These are phyloP conservation scores for Toxostoma redivivum DNA, from an alignment of 2,113 vertebrate genomes.

Conservation along the genomic window DNA sequence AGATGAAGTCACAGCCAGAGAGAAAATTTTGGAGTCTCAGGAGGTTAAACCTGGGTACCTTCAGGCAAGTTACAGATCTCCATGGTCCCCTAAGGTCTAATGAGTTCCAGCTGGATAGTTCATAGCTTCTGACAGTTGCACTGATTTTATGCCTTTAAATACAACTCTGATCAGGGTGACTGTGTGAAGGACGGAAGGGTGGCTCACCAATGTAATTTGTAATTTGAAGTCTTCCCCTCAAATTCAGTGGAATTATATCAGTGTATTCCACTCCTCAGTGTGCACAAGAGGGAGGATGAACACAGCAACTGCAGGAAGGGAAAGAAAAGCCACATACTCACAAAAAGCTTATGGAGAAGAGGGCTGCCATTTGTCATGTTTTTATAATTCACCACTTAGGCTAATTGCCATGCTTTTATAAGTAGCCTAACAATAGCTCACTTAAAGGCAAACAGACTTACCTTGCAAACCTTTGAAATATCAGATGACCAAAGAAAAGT, in stretches of 20 bases:
- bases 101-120: neutral
- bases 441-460: neutral
- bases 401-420: neutral
- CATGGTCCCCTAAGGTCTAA: neutral
- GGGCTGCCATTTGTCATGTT: neutral
- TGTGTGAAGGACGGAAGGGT: neutral
- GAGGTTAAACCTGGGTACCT: neutral
- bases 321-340: neutral
- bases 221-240: neutral
- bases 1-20: neutral
- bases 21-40: neutral
- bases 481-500: neutral
- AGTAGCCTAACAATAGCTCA: neutral
- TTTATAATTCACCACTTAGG: neutral
- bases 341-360: neutral
- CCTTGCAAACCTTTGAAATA: neutral
- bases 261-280: neutral
- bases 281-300: neutral
- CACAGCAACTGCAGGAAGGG: neutral
- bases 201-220: neutral
- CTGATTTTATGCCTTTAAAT: neutral
- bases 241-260: neutral
- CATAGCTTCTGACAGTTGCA: neutral
- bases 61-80: neutral
- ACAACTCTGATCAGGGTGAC: neutral